phyloP scores from a whole-genome alignment of 1,140 invertebrate genomes.

The Caenorhabditis elegans region WBcel235 BX284605.5:9769501-9770000 shows the following conservation, averaged over 20 bases:
- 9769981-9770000: too few species aligned
- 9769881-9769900: too few species aligned
- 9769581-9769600: not conserved
- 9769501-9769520: conserved; percentile 8
- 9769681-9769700: not conserved
- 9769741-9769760: not conserved
- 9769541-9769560: not conserved
- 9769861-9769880: too few species aligned
- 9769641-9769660: conserved; percentile 31
- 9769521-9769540: not conserved
- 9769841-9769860: too few species aligned
- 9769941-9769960: too few species aligned
- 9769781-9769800: too few species aligned
- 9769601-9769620: conserved; percentile 14
- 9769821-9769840: too few species aligned
- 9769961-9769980: too few species aligned
- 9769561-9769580: not conserved
- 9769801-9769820: too few species aligned
- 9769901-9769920: too few species aligned
- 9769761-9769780: too few species aligned
- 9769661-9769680: not conserved
- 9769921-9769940: too few species aligned
- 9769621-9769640: not conserved
- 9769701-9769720: not conserved
- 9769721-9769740: not conserved